Evolutionary conservation across 2,888 invertebrate genomes (phyloP).

Genomic region (Coelopa pilipes): DNA sequence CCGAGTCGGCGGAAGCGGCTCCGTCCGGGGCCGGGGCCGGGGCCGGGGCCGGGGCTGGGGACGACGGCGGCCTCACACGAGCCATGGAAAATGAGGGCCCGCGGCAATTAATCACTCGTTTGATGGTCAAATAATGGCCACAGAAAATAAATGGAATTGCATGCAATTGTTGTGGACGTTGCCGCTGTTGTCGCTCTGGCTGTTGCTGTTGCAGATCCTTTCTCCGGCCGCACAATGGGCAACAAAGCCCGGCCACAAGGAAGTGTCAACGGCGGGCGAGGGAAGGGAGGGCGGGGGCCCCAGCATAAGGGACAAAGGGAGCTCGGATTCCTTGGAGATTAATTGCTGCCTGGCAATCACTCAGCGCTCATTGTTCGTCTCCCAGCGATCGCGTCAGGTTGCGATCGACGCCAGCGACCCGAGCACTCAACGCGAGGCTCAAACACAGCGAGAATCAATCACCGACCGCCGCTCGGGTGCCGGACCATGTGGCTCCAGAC

Average conservation of each 20-base stretch:
- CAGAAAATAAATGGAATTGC: conserved; percentile 31
- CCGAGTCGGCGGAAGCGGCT: background rate
- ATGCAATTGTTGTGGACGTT: background rate
- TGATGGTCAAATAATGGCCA: conserved; percentile 37
- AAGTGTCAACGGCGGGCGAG: background rate
- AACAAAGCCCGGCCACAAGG: background rate
- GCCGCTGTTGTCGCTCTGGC: background rate
- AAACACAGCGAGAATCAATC: too few relatives aligned
- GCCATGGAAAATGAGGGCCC: background rate
- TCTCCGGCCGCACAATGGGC: background rate
- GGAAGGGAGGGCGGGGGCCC: background rate
- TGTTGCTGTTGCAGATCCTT: background rate
- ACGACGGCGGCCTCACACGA: background rate
- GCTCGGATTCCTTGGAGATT: background rate
- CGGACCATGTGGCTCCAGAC: too few relatives aligned
- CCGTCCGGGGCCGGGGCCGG: background rate
- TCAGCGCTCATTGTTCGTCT: too few relatives aligned
- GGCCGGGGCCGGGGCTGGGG: too few relatives aligned
- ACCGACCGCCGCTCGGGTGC: too few relatives aligned
- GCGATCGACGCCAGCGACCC: too few relatives aligned
- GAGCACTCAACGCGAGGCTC: too few relatives aligned
- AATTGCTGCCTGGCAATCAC: background rate
- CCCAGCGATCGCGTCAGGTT: too few relatives aligned
- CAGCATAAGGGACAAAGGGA: background rate
- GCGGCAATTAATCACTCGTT: conserved; percentile 35